Percentiles rank a stretch among this genome's conserved stretches.
phyloP scores from a whole-genome alignment of 2,113 vertebrate species.

The Macrotus californicus region DNA sequence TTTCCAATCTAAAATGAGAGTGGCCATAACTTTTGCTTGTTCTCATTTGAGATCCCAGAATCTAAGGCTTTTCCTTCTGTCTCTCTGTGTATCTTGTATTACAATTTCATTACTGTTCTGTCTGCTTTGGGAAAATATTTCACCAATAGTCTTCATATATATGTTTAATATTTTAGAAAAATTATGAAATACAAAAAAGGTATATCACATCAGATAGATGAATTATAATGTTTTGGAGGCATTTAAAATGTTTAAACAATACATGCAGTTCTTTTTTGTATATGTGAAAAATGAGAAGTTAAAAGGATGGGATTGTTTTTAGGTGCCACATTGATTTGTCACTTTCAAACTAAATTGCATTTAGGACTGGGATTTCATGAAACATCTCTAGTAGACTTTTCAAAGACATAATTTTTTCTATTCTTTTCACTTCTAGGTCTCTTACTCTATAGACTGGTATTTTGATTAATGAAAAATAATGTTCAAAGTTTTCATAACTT shows the following conservation, averaged over 20 bases:
- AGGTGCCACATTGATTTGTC: not conserved
- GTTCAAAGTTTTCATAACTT: not conserved
- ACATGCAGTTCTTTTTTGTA: not conserved
- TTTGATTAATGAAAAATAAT: not conserved
- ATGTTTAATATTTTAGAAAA: not conserved
- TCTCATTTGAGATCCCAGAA: not conserved
- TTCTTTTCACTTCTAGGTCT: not conserved
- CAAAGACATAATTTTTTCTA: not conserved
- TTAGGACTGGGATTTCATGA: not conserved
- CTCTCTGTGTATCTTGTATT: not conserved
- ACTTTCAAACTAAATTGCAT: not conserved
- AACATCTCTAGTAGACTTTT: not conserved
- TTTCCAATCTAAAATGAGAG: not conserved
- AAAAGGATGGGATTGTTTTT: not conserved
- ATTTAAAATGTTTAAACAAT: slow-evolving; percentile 2
- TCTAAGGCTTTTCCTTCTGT: not conserved
- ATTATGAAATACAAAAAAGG: not conserved
- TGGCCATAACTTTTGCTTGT: slow-evolving; percentile 11
- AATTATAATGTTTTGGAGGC: not conserved
- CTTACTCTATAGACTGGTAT: not conserved
- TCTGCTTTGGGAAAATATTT: slow-evolving; percentile 9
- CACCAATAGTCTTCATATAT: not conserved
- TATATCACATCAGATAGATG: not conserved
- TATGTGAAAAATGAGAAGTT: not conserved
- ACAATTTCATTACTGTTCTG: not conserved